A percentile compares a stretch with the other conserved stretches of the same genome.
Conservation (phyloP, 92 coral and sea anemone species). For the Heliopora coerulea region DNA sequence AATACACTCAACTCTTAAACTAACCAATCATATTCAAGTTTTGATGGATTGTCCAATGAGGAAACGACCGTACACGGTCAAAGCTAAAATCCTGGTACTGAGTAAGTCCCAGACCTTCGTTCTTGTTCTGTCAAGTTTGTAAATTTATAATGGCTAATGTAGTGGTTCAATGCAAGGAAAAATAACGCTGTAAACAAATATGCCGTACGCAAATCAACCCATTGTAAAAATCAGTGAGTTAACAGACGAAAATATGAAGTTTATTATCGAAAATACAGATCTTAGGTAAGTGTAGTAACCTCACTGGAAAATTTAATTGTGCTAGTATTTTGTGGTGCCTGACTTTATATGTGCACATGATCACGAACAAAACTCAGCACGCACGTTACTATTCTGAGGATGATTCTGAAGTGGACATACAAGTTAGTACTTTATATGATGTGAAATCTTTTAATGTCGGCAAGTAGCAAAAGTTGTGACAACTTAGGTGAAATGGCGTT, state of each 20-base stretch:
- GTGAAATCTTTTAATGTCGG: too few species aligned
- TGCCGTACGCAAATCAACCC: constrained; percentile 99
- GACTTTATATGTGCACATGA: too few species aligned
- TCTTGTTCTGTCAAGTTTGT: background rate
- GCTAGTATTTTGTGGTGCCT: too few species aligned
- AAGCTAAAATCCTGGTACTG: constrained; percentile 4
- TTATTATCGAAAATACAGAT: constrained; percentile 90
- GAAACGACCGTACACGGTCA: background rate
- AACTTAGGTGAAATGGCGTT: too few species aligned
- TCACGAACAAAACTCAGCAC: too few species aligned
- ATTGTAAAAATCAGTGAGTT: constrained; percentile 88
- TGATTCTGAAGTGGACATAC: too few species aligned
- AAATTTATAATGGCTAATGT: background rate
- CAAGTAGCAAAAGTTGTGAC: too few species aligned
- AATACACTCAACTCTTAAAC: constrained; percentile 35
- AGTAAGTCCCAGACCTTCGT: constrained; percentile 11
- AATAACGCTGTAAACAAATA: constrained; percentile 14
- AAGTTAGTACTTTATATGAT: too few species aligned
- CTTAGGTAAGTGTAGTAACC: too few species aligned
- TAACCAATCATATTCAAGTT: constrained; percentile 58
- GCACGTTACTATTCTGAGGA: too few species aligned
- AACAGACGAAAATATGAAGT: constrained; percentile 94
- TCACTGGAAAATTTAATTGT: too few species aligned
- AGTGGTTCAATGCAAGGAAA: constrained; percentile 10
- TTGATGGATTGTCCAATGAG: constrained; percentile 58